These are phyloP conservation scores for Morpho deidamia DNA, from an alignment of 2,888 invertebrate genomes.

Conservation along the genomic window DNA sequence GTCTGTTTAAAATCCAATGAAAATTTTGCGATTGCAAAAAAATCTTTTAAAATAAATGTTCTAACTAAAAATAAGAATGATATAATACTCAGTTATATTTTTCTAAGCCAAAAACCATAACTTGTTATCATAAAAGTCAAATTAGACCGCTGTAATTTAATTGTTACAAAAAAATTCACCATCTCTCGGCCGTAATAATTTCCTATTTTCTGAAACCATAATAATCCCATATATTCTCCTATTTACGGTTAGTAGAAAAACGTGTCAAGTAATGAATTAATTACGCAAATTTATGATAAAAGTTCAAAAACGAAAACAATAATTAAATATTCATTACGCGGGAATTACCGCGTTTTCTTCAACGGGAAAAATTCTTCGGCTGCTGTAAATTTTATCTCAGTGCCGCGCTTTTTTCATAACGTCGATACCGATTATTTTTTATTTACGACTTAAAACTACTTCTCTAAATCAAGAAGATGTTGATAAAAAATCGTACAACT, in stretches of 20 bases:
- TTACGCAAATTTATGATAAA: constrained; percentile 54
- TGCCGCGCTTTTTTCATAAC: background rate
- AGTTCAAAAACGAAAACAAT: constrained; percentile 52
- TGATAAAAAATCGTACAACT: no score
- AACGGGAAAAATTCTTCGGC: constrained; percentile 36
- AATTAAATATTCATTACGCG: constrained; percentile 69
- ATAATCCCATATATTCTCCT: constrained; percentile 16
- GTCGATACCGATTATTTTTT: constrained; percentile 12
- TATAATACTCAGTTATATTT: no score
- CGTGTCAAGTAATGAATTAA: constrained; percentile 61
- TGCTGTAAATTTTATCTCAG: constrained; percentile 33
- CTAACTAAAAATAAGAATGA: no score
- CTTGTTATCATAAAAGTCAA: no score
- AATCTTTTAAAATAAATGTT: no score
- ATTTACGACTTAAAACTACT: no score
- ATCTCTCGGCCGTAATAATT: background rate
- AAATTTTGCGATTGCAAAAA: no score
- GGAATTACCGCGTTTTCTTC: constrained; percentile 54
- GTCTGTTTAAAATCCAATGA: no score
- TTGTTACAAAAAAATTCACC: no score
- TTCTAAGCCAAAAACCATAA: no score
- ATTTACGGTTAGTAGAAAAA: constrained; percentile 43
- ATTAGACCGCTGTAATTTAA: no score
- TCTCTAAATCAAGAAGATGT: no score
- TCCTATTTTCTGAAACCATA: constrained; percentile 1